phyloP scores from a whole-genome alignment of 2,797 vertebrate species.

The Emydoidea blandingii region DNA sequence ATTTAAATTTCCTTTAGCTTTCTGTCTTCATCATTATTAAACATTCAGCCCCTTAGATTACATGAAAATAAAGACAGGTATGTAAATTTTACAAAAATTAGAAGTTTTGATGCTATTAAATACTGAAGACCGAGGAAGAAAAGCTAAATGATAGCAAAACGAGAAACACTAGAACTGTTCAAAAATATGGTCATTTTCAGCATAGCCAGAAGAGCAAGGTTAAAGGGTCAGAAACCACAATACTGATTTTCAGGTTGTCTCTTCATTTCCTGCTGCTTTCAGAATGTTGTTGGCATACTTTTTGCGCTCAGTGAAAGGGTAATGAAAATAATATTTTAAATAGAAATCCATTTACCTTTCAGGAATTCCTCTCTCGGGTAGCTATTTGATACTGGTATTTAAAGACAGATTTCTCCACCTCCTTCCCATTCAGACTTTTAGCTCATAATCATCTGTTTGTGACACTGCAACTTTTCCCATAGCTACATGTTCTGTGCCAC shows the following conservation, averaged over 20 bases:
- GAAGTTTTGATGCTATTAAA: not conserved
- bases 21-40: slow-evolving; percentile 16
- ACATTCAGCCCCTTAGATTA: not conserved
- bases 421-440: not conserved
- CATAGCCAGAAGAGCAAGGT: not conserved
- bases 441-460: slow-evolving; percentile 30
- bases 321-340: slow-evolving; percentile 31
- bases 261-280: not conserved
- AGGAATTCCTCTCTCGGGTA: slow-evolving; percentile 13
- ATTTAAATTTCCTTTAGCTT: not conserved
- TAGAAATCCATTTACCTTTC: slow-evolving; percentile 8
- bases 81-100: not conserved
- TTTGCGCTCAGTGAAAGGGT: slow-evolving; percentile 8
- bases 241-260: slow-evolving; percentile 5
- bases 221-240: slow-evolving; percentile 22
- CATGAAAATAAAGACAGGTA: not conserved
- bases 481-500: not conserved
- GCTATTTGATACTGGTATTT: slow-evolving; percentile 30
- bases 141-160: not conserved
- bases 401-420: slow-evolving; percentile 53
- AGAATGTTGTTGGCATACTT: not conserved
- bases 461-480: slow-evolving; percentile 49
- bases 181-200: slow-evolving; percentile 35
- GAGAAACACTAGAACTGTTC: not conserved
- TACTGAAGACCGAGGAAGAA: not conserved